Percentiles rank a stretch among this genome's conserved stretches.
Evolutionary conservation across 1,140 invertebrate species (phyloP).

Genomic region (Nixonia krombeini): DNA sequence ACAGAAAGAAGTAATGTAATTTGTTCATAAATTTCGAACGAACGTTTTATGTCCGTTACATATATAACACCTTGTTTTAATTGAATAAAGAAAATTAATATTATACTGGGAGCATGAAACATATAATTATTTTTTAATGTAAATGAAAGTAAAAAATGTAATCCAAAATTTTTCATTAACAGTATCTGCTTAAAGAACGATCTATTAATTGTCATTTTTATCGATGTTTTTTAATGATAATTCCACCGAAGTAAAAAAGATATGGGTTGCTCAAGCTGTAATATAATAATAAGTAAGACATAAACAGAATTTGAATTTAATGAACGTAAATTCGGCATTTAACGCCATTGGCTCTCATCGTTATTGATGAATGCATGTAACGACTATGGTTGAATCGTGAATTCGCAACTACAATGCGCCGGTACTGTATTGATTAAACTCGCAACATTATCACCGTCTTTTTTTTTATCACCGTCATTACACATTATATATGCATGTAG

Average conservation of each 20-base stretch:
- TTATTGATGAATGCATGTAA: slow-evolving; percentile 30
- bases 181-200: too few species aligned
- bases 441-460: slow-evolving; percentile 30
- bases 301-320: slow-evolving; percentile 14
- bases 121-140: too few species aligned
- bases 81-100: too few species aligned
- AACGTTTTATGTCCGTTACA: too few species aligned
- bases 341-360: slow-evolving; percentile 45
- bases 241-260: slow-evolving; percentile 11
- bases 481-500: slow-evolving; percentile 23
- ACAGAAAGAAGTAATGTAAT: too few species aligned
- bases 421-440: slow-evolving; percentile 35
- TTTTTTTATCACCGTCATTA: slow-evolving; percentile 26
- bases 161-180: too few species aligned
- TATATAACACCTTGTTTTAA: too few species aligned
- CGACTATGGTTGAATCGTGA: slow-evolving; percentile 69
- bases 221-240: too few species aligned
- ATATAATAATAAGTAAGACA: slow-evolving; percentile 22
- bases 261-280: slow-evolving; percentile 39
- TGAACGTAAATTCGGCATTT: slow-evolving; percentile 18
- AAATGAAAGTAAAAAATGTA: too few species aligned
- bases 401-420: slow-evolving; percentile 56
- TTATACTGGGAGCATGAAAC: too few species aligned
- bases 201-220: too few species aligned
- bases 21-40: too few species aligned